Conservation (phyloP, 2,888 invertebrate genomes). For the Papilio elwesi region DNA sequence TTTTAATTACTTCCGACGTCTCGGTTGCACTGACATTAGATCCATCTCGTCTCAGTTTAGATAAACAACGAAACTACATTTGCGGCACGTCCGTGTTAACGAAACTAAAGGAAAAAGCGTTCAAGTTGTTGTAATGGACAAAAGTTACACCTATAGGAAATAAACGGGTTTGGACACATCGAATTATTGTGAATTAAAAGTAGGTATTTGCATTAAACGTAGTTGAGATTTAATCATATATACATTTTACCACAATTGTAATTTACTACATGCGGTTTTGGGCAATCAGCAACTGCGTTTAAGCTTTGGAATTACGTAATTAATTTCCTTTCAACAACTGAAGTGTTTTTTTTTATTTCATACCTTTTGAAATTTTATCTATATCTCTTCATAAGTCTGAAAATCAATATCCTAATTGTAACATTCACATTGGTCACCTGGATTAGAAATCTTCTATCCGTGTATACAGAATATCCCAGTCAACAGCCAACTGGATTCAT, state of each 20-base stretch:
- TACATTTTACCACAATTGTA: conserved; percentile 23
- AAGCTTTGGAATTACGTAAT: conserved; percentile 1
- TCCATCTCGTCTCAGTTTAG: conserved; percentile 38
- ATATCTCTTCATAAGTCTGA: too few relatives aligned
- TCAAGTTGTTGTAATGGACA: too few relatives aligned
- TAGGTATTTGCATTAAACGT: conserved; percentile 3
- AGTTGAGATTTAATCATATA: conserved; percentile 6
- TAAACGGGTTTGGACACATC: too few relatives aligned
- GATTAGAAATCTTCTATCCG: too few relatives aligned
- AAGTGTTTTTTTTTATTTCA: too few relatives aligned
- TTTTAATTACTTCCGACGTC: conserved; percentile 52
- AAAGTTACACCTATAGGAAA: too few relatives aligned
- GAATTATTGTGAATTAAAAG: too few relatives aligned
- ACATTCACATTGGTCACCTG: too few relatives aligned
- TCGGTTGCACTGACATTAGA: conserved; percentile 42
- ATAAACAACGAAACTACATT: conserved; percentile 40
- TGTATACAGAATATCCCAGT: too few relatives aligned
- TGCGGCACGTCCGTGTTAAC: conserved; percentile 30
- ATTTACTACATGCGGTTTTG: conserved; percentile 20
- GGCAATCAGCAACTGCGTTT: conserved; percentile 16
- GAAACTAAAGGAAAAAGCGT: neutral
- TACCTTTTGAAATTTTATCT: too few relatives aligned
- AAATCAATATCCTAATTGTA: too few relatives aligned
- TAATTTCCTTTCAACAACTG: neutral
- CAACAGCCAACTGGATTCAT: too few relatives aligned